Conservation (phyloP, 1,140 invertebrate genomes). For the Ips typographus region DNA sequence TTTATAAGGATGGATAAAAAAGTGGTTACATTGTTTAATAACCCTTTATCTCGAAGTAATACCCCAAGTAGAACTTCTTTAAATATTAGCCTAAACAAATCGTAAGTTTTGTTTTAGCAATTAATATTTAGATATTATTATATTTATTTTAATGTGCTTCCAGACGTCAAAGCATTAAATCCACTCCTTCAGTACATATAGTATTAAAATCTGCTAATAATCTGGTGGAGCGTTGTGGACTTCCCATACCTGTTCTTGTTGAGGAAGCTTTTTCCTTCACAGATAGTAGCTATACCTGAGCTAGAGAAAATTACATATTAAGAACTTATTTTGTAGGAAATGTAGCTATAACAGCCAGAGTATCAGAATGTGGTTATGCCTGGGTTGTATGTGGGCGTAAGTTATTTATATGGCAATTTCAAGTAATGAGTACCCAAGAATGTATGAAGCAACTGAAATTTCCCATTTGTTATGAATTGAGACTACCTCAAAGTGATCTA, state of each 20-base stretch:
- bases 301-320: constrained; percentile 31
- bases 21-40: not conserved
- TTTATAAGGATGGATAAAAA: not conserved
- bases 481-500: constrained; percentile 87
- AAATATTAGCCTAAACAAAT: not conserved
- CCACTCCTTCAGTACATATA: constrained; percentile 58
- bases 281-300: constrained; percentile 61
- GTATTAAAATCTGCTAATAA: constrained; percentile 68
- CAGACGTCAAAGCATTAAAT: not conserved
- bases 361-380: constrained; percentile 59
- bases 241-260: constrained; percentile 79
- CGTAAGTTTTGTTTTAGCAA: not conserved
- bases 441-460: constrained; percentile 46
- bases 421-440: constrained; percentile 41
- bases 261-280: constrained; percentile 84
- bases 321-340: constrained; percentile 51
- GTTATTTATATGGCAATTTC: constrained; percentile 85
- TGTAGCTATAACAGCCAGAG: constrained; percentile 56
- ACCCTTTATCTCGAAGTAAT: not conserved
- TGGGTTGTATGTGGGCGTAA: constrained; percentile 87
- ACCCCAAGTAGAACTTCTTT: not conserved
- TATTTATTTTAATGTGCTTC: not conserved
- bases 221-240: constrained; percentile 73
- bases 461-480: constrained; percentile 73
- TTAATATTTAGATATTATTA: not conserved